Base-by-base conservation (phyloP, 2,113 vertebrate species). In the Choloepus hoffmanni region DNA sequence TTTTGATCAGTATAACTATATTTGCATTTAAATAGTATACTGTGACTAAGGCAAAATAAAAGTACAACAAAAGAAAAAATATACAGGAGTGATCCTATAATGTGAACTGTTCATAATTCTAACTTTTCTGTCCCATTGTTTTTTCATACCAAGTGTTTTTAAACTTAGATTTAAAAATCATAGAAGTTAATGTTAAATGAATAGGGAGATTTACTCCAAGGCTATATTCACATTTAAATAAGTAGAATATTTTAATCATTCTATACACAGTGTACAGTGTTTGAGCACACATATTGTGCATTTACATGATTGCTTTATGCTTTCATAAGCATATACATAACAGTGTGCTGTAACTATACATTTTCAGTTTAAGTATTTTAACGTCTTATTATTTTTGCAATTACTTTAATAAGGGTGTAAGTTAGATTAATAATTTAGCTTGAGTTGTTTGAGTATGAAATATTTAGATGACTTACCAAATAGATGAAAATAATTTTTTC, bases 361-460 rank as follows among this genome's bases (percentile, higher is more conserved):
- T 58, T 92, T 78, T 79, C 36, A 79, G 26, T 82, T 92, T 55
- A 77, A 84, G 77, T 85, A 89, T 89, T 92, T 96, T 67, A 84
- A 82, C 45, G 85, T 55, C 53, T 45, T 65, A 63, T 24, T 77
- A 36, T 53, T 65, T 94, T 78, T 91, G 72, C 18, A 84, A 82
- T 95, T 93, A 62, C 94, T 92, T 95, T 92, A 23, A 86, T 85
- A 83, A 82, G 40, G 10, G 4, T 65, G 6, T 26, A 63, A 30
- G 89, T 19, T 48, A 85, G 90, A 58, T 85, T 48, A 90, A 83
- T 87, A 89, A 93, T 87, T 92, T 87, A 90, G 23, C 19, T 33
- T 65, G 28, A 19, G n/a, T 43, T 33, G 28, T 67, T 26, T 74
- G 58, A 94, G 4, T 50, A 92, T 85, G 68, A 89, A 89, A 97